These are phyloP conservation scores for Eristalinus aeneus DNA, from an alignment of 2,888 invertebrate species.

Conservation along the genomic window DNA sequence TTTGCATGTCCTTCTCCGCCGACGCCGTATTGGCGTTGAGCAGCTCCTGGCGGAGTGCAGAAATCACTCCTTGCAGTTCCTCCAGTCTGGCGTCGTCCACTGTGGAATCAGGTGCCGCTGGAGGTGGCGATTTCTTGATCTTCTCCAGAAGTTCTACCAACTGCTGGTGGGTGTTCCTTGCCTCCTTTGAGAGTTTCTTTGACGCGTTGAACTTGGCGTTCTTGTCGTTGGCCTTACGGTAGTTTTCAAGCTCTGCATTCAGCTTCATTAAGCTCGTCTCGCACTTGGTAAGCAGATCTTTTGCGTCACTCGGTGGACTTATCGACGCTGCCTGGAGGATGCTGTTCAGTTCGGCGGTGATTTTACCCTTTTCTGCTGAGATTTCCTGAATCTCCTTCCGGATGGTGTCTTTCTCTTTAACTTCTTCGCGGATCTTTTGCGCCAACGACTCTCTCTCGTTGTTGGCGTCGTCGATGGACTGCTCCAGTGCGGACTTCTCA, in stretches of 20 bases:
- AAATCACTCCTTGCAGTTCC: constrained; percentile 80
- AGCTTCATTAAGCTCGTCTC: constrained; percentile 77
- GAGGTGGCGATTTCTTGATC: constrained; percentile 76
- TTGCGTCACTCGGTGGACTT: constrained; percentile 60
- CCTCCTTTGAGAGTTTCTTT: constrained; percentile 79
- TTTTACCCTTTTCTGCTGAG: constrained; percentile 73
- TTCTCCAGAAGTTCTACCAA: constrained; percentile 77
- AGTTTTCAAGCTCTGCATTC: constrained; percentile 78
- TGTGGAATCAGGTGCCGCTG: constrained; percentile 75
- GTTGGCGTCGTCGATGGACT: constrained; percentile 68
- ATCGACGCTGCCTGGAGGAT: constrained; percentile 77
- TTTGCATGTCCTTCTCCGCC: constrained; percentile 81
- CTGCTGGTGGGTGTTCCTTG: constrained; percentile 78
- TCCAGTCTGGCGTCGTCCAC: constrained; percentile 70
- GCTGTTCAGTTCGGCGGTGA: constrained; percentile 76
- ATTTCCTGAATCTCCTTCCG: constrained; percentile 74
- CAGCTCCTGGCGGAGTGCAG: constrained; percentile 81
- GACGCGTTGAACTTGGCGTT: constrained; percentile 78
- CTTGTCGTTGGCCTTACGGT: constrained; percentile 78
- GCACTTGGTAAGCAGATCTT: constrained; percentile 77
- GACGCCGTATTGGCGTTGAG: constrained; percentile 81
- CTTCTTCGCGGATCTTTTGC: constrained; percentile 80
- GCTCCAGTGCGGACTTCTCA: constrained; percentile 81
- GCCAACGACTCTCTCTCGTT: constrained; percentile 62
- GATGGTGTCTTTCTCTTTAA: constrained; percentile 80